Evolutionary conservation across 2,797 vertebrate species (phyloP), one percentile per base, ranked within the genome.

Genomic region (Denticeps clupeoides): DNA sequence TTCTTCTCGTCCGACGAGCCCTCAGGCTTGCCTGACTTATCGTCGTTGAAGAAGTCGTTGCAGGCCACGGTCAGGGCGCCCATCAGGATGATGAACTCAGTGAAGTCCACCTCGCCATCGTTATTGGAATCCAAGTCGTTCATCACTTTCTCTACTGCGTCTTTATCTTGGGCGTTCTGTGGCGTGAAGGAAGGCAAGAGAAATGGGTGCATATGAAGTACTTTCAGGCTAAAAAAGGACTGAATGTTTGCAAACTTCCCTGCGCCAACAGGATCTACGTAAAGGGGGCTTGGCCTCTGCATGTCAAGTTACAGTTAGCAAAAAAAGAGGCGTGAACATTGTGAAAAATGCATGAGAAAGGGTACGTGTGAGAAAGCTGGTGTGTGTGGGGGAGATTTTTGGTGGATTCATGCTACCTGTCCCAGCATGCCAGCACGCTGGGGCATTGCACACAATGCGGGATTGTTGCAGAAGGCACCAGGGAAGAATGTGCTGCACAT

Each of bases 41-140:
- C 81, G 58, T 83, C 80, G 63, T 83, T 83, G 55, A 66, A 93
- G 90, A 88, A 99, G 90, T 78, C 91, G 60, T 72, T 93, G 85
- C 83, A 98, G 88, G 83, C 93, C 72, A 99, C 94, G 0, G 94
- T 96, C 12, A 99, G 78, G 54, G 94, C 91, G 5, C 95, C 94
- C 1, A 97, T 93, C 24, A 97, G 80, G 41, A 95, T 98, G 67
- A 85, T 84, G 70, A 85, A 85, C 75, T 87, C 83, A 7, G 83
- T 87, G 75, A 85, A 87, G 78, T 87, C 83, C 76, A 87, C 84
- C 69, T 85, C 83, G 3, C 83, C 83, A 9, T 87, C 84, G 11
- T 83, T 85, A 71, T 85, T 85, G 62, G 80, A 58, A 45, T 86
- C 84, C 71, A 86, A 62, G 67, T 86, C 84, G 28, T 74, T 84